Evolutionary conservation across 2,888 invertebrate genomes (phyloP).

Genomic region (Euplagia quadripunctaria): DNA sequence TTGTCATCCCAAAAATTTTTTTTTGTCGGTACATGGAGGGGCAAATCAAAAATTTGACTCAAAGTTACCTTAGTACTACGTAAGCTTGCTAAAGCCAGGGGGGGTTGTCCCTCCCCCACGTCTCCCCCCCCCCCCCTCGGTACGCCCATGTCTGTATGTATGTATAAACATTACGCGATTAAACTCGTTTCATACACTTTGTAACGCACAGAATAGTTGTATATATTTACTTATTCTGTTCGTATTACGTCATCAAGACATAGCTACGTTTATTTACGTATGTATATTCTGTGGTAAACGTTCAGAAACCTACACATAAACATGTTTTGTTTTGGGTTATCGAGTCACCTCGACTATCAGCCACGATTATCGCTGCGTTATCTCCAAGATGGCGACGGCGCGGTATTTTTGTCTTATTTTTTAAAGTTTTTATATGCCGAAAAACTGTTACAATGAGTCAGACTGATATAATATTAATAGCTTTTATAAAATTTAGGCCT

Average conservation of each 20-base stretch:
- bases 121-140: no score
- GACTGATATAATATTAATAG: background rate
- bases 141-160: no score
- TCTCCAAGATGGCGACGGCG: constrained; percentile 42
- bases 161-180: no score
- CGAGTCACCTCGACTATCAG: constrained; percentile 45
- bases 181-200: no score
- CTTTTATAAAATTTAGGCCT: background rate
- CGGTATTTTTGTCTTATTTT: constrained; percentile 19
- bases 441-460: background rate
- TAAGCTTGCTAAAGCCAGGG: no score
- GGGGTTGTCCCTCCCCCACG: no score
- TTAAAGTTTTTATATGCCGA: constrained; percentile 4
- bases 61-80: no score
- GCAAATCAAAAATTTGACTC: no score
- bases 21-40: no score
- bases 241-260: constrained; percentile 19
- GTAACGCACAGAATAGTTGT: no score
- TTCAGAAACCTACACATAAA: constrained; percentile 38
- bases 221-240: no score
- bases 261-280: background rate
- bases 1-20: no score
- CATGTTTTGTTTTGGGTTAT: constrained; percentile 43
- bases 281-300: constrained; percentile 1
- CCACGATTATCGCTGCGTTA: constrained; percentile 43